Evolutionary conservation across 2,797 vertebrate species (phyloP), one percentile per base, ranked within the genome.

Genomic region (Coregonus suidteri): DNA sequence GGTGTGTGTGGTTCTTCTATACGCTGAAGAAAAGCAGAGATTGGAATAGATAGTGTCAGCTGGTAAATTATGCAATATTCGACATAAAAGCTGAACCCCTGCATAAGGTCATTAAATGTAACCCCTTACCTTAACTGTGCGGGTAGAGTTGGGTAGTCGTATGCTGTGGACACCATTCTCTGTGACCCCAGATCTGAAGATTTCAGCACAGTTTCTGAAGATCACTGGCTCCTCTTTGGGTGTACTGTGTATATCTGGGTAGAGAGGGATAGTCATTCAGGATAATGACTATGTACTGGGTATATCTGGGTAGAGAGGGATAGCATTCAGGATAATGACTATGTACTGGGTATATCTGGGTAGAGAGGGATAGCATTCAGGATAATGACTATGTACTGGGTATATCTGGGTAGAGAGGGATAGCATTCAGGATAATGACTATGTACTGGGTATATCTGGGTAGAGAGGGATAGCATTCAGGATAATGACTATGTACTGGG

Each of bases 171-270:
- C 86, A 76, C 95, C 95, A 56, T 84, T 95, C 75, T 93, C 90
- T 41, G 89, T 93, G 75, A 91, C 85, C 79, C 95, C 95, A 15
- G 92, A 91, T 84, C 86, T 92, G 82, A 92, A 92, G 59, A 95
- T 92, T 59, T 95, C 93, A 0, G 95, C 93, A 82, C 95, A 96
- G 82, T 96, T 94, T 77, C 87, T 89, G 83, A 95, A 95, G 75
- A 30, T 83, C n/a, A 76, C 81, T 2, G 75, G 75, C 79, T 95
- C 91, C 76, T 90, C 92, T 79, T 90, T 90, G 52, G 86, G 78
- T 20, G 75, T 13, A n/a, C 78, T 83, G 69, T 90, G 89, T 82
- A 95, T 91, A 82, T 94, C 94, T 34, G 31, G 41, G 7, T 47
- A 47, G 41, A 41, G 41, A 47, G 41, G 41, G 41, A 9, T 41